A percentile compares a stretch with the other conserved stretches of the same genome.
phyloP scores from a whole-genome alignment of 2,797 vertebrate species.

The Psittacula echo region DNA sequence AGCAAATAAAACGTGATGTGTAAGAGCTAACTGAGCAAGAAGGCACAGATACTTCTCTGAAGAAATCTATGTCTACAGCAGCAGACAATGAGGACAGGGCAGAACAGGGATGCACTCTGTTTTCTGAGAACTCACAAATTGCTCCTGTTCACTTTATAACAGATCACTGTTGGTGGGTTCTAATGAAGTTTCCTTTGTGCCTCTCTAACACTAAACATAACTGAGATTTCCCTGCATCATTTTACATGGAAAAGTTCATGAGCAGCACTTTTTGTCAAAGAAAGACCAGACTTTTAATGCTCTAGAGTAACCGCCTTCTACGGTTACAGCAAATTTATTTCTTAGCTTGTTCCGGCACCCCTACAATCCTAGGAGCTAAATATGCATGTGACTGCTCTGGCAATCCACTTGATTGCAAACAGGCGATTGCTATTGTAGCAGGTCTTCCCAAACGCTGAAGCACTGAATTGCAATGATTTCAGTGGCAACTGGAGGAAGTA shows the following conservation, averaged over 20 bases:
- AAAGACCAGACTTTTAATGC: background rate
- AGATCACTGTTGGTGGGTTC: background rate
- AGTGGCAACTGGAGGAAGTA: background rate
- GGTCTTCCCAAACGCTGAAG: background rate
- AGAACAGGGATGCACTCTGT: background rate
- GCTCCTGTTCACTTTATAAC: background rate
- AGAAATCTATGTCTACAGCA: conserved; percentile 1
- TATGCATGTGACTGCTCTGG: background rate
- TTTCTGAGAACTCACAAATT: background rate
- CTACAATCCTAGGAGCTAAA: background rate
- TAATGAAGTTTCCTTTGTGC: conserved; percentile 10
- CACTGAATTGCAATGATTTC: background rate
- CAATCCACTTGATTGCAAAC: conserved; percentile 9
- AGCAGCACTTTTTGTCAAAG: background rate
- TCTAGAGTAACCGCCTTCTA: background rate
- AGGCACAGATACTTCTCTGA: background rate
- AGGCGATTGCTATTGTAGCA: background rate
- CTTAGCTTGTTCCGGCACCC: background rate
- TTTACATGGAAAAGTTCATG: background rate
- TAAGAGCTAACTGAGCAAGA: background rate
- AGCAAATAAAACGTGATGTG: conserved; percentile 13
- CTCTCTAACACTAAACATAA: background rate
- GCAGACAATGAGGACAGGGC: background rate
- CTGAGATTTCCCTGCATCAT: background rate
- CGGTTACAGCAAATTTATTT: background rate